phyloP scores from a whole-genome alignment of 2,888 invertebrate genomes.

The Phlogophora meticulosa region DNA sequence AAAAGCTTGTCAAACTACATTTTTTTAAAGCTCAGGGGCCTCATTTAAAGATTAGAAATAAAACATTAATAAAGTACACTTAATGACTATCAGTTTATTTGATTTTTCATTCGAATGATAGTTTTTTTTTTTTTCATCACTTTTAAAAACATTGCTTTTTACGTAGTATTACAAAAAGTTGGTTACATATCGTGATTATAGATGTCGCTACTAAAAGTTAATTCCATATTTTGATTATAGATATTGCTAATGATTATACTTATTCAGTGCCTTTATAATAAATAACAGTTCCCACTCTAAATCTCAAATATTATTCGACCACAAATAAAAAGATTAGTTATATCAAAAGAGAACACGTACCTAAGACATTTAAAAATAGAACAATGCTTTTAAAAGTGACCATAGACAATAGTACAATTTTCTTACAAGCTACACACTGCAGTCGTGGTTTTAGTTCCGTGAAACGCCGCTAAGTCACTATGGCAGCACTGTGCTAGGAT shows the following conservation, averaged over 20 bases:
- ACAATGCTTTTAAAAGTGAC: conserved; percentile 52
- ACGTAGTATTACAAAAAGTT: neutral
- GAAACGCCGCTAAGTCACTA: conserved; percentile 55
- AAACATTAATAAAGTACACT: conserved; percentile 44
- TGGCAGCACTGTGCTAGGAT: conserved; percentile 63
- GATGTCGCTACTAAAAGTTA: neutral
- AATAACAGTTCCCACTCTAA: neutral
- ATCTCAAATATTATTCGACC: neutral
- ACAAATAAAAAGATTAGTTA: neutral
- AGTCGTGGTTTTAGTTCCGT: conserved; percentile 60
- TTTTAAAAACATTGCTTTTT: conserved; percentile 37
- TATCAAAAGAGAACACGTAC: neutral
- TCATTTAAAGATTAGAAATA: conserved; percentile 23
- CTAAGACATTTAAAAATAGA: neutral
- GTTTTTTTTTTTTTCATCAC: conserved; percentile 31
- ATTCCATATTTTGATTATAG: no score
- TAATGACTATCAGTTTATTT: conserved; percentile 59
- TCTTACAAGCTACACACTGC: conserved; percentile 61
- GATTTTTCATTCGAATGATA: conserved; percentile 51
- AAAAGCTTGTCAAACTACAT: no score
- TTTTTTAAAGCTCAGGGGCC: no score
- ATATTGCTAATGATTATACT: conserved; percentile 12
- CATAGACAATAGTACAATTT: conserved; percentile 41
- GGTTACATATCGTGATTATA: neutral
- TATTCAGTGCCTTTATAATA: neutral